Evolutionary conservation across 2,113 vertebrate species (phyloP), one percentile per base, ranked within the genome.

Genomic region (Ramphastos sulfuratus): DNA sequence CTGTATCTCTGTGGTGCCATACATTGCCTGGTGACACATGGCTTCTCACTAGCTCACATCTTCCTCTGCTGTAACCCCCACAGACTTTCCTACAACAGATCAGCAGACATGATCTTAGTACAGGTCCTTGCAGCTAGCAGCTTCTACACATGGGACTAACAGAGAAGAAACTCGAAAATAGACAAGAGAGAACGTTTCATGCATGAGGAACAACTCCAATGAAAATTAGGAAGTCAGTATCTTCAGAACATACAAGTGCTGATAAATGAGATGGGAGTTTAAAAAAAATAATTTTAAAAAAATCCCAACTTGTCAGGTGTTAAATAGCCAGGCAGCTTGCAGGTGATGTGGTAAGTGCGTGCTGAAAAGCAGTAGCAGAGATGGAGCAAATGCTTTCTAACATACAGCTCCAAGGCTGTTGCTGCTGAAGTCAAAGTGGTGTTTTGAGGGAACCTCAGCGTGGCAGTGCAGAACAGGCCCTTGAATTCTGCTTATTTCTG

Each of bases 21-120:
- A 6, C 1, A 0, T 3, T 56, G n/a, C 55, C 12, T 1, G 7
- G 10, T 15, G 12, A 58, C 48, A 64, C 1, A 0, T 4, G 25
- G 35, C n/a, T 77, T 89, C 66, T 65, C 15, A 31, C 20, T 20
- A 55, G 13, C 48, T 67, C 66, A 18, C 15, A 9, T 46, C 66
- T 21, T 25, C 24, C 55, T n/a, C 61, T 30, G 15, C n/a, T 48
- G 60, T 54, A n/a, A 21, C 44, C 70, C 60, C 27, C 7, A 0
- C 52, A 72, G 75, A 30, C 28, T 5, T 39, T 14, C 31, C 39
- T 20, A 25, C 17, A 64, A 18, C 7, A 0, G 0, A 21, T 3
- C 31, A 39, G 24, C 24, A 77, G 48, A 14, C 3, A 5, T 0
- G 1, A 42, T 17, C 54, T 59, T 30, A 25, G 71, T 9, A 30